Evolutionary conservation across 2,888 invertebrate species (phyloP).

Genomic region (Clusia tigrina): DNA sequence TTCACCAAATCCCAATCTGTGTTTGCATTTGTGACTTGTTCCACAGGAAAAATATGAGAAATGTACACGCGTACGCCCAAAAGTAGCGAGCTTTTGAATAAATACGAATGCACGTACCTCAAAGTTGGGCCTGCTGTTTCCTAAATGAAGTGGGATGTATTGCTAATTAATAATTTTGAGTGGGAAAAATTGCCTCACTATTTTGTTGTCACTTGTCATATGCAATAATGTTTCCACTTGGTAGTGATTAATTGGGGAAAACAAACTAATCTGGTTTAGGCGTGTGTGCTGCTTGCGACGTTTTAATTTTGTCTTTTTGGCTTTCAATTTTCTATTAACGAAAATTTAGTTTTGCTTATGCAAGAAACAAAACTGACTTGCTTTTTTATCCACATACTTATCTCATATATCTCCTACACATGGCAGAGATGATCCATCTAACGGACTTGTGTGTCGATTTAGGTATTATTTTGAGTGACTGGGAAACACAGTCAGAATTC

Average conservation of each 20-base stretch:
- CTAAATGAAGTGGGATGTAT: neutral
- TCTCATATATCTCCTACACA: too few species aligned
- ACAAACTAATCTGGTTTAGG: too few species aligned
- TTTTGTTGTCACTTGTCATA: neutral
- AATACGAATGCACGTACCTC: neutral
- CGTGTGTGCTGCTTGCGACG: too few species aligned
- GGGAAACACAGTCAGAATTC: too few species aligned
- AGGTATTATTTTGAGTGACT: too few species aligned
- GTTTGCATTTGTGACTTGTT: conserved; percentile 50
- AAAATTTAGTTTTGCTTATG: too few species aligned
- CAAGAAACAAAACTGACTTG: too few species aligned
- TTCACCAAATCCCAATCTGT: conserved; percentile 20
- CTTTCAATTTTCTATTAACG: too few species aligned
- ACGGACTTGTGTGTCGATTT: too few species aligned
- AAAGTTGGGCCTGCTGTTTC: neutral
- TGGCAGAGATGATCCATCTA: too few species aligned
- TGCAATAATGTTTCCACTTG: neutral
- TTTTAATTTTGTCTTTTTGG: too few species aligned
- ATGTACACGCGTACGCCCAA: neutral
- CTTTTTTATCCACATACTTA: too few species aligned
- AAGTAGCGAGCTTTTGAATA: neutral
- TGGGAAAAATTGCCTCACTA: neutral
- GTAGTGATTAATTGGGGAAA: neutral
- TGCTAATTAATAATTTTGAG: neutral
- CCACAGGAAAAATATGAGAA: neutral